Percentiles rank a stretch among this genome's conserved stretches.
Conservation (phyloP, 2,113 vertebrate species). For the Sakesphorus luctuosus region DNA sequence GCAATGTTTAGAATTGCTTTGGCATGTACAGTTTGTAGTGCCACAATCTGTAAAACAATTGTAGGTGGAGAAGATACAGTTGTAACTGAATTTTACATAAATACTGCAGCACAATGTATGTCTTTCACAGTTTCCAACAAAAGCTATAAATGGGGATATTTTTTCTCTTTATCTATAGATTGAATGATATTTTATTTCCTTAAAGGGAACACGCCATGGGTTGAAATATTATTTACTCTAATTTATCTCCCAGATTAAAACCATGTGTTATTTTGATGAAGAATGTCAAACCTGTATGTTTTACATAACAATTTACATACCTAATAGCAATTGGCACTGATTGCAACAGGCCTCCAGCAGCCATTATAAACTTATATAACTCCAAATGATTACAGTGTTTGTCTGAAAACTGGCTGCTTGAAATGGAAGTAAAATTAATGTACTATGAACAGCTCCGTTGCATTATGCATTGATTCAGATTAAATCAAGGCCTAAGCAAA, state of each 20-base stretch:
- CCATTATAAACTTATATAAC: constrained; percentile 85
- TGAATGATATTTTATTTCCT: constrained; percentile 58
- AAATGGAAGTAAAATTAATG: constrained; percentile 86
- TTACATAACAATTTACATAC: constrained; percentile 88
- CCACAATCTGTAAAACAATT: constrained; percentile 47
- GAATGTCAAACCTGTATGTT: constrained; percentile 83
- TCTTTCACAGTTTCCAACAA: constrained; percentile 54
- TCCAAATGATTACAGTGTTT: constrained; percentile 84
- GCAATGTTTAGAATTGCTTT: constrained; percentile 56
- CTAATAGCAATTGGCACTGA: constrained; percentile 85
- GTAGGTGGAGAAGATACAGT: constrained; percentile 45
- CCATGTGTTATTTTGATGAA: constrained; percentile 84
- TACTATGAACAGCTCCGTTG: constrained; percentile 82
- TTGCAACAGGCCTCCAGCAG: constrained; percentile 80
- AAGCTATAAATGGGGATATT: constrained; percentile 32
- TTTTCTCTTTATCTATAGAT: constrained; percentile 61
- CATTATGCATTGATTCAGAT: constrained; percentile 84
- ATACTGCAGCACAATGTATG: constrained; percentile 20
- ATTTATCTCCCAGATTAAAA: constrained; percentile 78
- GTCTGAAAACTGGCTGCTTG: constrained; percentile 83
- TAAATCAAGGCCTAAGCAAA: constrained; percentile 79
- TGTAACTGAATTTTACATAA: constrained; percentile 56
- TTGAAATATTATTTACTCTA: constrained; percentile 74
- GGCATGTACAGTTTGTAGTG: constrained; percentile 26
- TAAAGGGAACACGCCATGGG: constrained; percentile 44